phyloP scores from a whole-genome alignment of 2,888 invertebrate genomes.

The Linnaemya vulpina region DNA sequence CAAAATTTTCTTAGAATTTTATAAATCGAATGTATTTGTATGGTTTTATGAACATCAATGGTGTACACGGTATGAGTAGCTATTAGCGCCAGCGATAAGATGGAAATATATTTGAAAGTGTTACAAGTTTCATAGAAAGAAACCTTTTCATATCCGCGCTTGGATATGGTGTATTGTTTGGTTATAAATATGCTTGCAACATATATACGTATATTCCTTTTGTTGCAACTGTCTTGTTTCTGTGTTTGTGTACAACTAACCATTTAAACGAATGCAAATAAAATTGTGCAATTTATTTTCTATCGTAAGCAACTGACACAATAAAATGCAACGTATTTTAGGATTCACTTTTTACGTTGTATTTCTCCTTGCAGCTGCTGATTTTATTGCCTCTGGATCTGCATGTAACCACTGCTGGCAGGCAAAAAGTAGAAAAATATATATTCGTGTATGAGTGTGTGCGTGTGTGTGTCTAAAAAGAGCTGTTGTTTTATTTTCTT shows the following conservation, averaged over 20 bases:
- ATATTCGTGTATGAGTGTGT: not conserved
- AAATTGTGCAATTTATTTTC: constrained; percentile 75
- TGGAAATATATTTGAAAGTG: too few relatives aligned
- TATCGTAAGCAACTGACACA: constrained; percentile 74
- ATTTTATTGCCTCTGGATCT: constrained; percentile 32
- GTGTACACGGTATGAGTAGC: too few relatives aligned
- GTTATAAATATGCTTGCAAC: constrained; percentile 38
- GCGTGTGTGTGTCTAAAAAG: not conserved
- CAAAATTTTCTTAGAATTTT: too few relatives aligned
- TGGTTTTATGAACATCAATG: too few relatives aligned
- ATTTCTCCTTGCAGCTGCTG: not conserved
- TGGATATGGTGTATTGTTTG: constrained; percentile 35
- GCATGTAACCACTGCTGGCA: constrained; percentile 23
- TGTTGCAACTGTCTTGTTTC: constrained; percentile 45
- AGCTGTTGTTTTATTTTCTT: not conserved
- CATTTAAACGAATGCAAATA: constrained; percentile 73
- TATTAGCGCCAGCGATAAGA: too few relatives aligned
- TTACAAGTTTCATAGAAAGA: too few relatives aligned
- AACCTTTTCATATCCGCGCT: too few relatives aligned
- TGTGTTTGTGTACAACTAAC: constrained; percentile 42
- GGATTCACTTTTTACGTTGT: not conserved
- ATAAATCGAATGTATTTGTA: too few relatives aligned
- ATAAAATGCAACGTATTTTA: constrained; percentile 72
- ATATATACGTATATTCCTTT: constrained; percentile 30
- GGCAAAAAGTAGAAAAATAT: not conserved